Evolutionary conservation across 1,140 invertebrate species (phyloP).

Genomic region (Rhynchophorus ferrugineus): DNA sequence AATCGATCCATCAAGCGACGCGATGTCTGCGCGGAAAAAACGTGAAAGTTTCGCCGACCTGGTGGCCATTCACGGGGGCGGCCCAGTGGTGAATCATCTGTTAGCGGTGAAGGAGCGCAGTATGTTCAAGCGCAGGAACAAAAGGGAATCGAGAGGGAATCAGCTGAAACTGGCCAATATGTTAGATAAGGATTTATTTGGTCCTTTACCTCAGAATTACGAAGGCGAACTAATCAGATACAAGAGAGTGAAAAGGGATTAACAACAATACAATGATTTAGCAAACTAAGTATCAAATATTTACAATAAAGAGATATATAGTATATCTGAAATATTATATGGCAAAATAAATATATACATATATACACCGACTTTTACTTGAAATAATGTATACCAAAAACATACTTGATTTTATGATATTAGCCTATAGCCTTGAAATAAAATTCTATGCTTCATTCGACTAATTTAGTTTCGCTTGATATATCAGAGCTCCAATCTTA

Average conservation of each 20-base stretch:
- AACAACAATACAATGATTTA: too few relatives aligned
- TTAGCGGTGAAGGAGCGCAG: constrained; percentile 24
- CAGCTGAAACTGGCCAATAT: constrained; percentile 30
- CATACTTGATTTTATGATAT: too few relatives aligned
- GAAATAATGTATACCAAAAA: too few relatives aligned
- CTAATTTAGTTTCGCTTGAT: too few relatives aligned
- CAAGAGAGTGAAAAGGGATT: constrained; percentile 35
- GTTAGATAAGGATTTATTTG: constrained; percentile 36
- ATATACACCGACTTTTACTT: too few relatives aligned
- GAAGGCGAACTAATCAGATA: constrained; percentile 33
- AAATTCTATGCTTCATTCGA: too few relatives aligned
- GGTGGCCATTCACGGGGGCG: constrained; percentile 25
- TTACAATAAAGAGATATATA: too few relatives aligned
- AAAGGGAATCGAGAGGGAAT: constrained; percentile 19
- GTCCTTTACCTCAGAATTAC: constrained; percentile 35
- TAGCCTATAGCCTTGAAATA: too few relatives aligned
- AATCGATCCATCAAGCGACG: background rate
- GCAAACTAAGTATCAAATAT: too few relatives aligned
- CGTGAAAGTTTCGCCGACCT: constrained; percentile 23
- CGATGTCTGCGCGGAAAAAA: constrained; percentile 17
- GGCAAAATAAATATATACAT: too few relatives aligned
- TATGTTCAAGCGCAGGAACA: constrained; percentile 19
- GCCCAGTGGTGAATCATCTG: constrained; percentile 24
- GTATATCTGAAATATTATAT: too few relatives aligned
- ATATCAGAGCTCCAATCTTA: too few relatives aligned